These are phyloP conservation scores for Crypturellus tataupa DNA, from an alignment of 2,797 vertebrate genomes.

Conservation along the genomic window DNA sequence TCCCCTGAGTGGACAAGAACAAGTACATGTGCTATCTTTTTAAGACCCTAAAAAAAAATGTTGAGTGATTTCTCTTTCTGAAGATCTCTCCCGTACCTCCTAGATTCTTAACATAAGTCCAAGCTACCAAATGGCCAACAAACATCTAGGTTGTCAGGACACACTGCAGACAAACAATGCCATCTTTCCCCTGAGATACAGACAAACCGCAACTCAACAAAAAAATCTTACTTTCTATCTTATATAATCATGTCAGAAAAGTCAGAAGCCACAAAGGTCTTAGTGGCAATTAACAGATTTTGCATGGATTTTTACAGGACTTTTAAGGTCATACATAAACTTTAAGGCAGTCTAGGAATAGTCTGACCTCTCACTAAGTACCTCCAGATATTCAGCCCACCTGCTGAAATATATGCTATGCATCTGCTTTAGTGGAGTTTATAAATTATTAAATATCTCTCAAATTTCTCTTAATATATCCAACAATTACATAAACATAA, in stretches of 20 bases:
- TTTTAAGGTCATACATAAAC: background rate
- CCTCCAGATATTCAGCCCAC: background rate
- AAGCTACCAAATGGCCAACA: fast-evolving
- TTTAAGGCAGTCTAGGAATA: background rate
- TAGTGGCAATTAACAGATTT: background rate
- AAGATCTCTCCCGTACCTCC: background rate
- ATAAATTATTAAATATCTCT: conserved; percentile 16
- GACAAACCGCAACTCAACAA: background rate
- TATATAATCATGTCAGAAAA: background rate
- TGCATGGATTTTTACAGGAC: background rate
- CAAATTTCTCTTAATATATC: background rate
- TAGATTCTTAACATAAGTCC: background rate
- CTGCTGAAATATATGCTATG: background rate
- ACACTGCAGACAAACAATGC: background rate
- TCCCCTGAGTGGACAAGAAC: background rate
- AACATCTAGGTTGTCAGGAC: background rate
- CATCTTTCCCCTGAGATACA: background rate
- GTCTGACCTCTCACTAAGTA: background rate
- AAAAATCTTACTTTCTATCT: background rate
- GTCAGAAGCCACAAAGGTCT: background rate
- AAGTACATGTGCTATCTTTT: background rate
- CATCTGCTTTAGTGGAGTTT: background rate
- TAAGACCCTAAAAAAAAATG: background rate
- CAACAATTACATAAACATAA: conserved; percentile 23
- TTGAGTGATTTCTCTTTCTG: background rate